These are phyloP conservation scores for Geococcyx californianus DNA, from an alignment of 2,113 vertebrate genomes.

Conservation along the genomic window DNA sequence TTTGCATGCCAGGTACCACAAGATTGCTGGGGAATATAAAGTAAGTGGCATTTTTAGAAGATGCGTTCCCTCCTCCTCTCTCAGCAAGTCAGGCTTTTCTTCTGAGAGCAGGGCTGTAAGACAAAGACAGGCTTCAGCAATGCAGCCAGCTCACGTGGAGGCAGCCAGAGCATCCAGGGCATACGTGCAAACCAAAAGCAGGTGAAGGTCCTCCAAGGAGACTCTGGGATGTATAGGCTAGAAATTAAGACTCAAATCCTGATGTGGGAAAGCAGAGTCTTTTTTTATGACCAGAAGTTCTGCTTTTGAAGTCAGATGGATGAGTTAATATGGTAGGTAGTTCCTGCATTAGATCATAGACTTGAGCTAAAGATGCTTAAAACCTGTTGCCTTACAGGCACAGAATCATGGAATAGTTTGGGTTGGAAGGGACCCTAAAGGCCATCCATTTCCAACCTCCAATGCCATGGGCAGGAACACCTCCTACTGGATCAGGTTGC, in stretches of 20 bases:
- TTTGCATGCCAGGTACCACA: background rate
- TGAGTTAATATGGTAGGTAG: background rate
- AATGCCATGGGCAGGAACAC: no score
- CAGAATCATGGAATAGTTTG: no score
- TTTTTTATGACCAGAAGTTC: background rate
- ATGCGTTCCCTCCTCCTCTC: background rate
- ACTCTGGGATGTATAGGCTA: background rate
- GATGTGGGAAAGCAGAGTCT: background rate
- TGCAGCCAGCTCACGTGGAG: background rate
- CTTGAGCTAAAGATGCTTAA: background rate
- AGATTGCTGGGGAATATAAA: background rate
- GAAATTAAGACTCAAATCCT: background rate
- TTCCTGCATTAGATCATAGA: background rate
- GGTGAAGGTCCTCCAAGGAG: background rate
- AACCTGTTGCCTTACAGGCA: background rate
- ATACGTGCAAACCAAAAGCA: background rate
- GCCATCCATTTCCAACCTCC: no score
- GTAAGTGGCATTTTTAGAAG: background rate
- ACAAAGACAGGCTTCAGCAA: background rate
- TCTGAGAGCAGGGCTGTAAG: background rate
- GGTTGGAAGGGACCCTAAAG: no score
- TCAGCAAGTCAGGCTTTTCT: background rate
- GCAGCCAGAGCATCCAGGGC: background rate
- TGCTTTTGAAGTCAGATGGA: background rate
- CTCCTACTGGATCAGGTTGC: no score